Evolutionary conservation across 2,113 vertebrate species (phyloP).

Genomic region (Seriola rivoliana): DNA sequence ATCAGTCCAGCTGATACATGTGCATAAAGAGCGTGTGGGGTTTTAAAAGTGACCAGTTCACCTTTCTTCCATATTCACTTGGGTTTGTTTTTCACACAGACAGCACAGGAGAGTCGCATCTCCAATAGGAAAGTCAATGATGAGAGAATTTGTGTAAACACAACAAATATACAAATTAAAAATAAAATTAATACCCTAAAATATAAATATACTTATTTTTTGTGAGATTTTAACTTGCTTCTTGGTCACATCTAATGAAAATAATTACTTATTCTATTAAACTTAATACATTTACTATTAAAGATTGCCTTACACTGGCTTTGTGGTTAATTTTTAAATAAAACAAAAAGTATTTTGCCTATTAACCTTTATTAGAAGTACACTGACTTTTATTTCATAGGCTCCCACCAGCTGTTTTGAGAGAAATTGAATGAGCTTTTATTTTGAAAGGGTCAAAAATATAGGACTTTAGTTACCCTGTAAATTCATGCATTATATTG

Average conservation of each 20-base stretch:
- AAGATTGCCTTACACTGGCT: no score
- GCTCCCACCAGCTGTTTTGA: not conserved
- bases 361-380: no score
- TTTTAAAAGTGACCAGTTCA: conserved; percentile 25
- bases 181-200: not conserved
- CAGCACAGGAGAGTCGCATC: not conserved
- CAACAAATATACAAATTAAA: conserved; percentile 3
- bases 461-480: not conserved
- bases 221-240: no score
- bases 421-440: not conserved
- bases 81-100: conserved; percentile 9
- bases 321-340: not conserved
- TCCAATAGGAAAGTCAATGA: not conserved
- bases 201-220: not conserved
- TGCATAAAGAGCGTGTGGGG: conserved; percentile 19
- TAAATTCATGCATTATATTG: not conserved
- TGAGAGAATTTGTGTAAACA: not conserved
- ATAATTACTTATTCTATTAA: no score
- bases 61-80: conserved; percentile 21
- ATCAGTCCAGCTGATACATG: conserved; percentile 49
- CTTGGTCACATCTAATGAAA: no score
- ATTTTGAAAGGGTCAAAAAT: not conserved
- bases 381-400: not conserved
- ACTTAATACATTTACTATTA: no score
- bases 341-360: no score